Percentiles rank a stretch among this genome's conserved stretches.
Evolutionary conservation across 2,888 invertebrate species (phyloP).

Genomic region (Amiota communis): DNA sequence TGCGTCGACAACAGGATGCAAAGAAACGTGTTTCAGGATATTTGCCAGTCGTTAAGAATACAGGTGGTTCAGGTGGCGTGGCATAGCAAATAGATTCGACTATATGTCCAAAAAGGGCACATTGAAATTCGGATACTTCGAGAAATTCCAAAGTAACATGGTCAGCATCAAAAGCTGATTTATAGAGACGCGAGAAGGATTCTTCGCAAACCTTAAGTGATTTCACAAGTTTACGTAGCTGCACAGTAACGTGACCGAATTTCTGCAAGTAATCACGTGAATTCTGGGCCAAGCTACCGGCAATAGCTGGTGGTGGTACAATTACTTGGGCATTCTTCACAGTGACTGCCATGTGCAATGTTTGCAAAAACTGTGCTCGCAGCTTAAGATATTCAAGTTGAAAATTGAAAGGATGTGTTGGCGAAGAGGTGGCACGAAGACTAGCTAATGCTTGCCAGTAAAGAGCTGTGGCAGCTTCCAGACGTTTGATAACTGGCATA

Average conservation of each 20-base stretch:
- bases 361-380: conserved; percentile 83
- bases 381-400: conserved; percentile 85
- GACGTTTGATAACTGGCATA: conserved; percentile 72
- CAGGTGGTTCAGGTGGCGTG: conserved; percentile 71
- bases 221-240: conserved; percentile 83
- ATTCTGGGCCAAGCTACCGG: conserved; percentile 85
- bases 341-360: conserved; percentile 72
- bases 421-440: conserved; percentile 74
- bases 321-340: conserved; percentile 79
- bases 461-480: conserved; percentile 75
- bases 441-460: conserved; percentile 80
- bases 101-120: conserved; percentile 70
- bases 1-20: conserved; percentile 68
- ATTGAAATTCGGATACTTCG: conserved; percentile 75
- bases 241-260: conserved; percentile 85
- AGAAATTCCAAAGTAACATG: conserved; percentile 83
- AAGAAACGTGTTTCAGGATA: conserved; percentile 72
- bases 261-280: conserved; percentile 85
- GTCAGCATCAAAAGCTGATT: conserved; percentile 90
- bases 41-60: conserved; percentile 67
- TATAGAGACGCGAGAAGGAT: conserved; percentile 84
- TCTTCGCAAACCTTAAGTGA: conserved; percentile 82
- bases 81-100: conserved; percentile 72
- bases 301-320: conserved; percentile 94
- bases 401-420: conserved; percentile 75